Evolutionary conservation across 2,888 invertebrate genomes (phyloP).

Genomic region (Drosophila rellima): DNA sequence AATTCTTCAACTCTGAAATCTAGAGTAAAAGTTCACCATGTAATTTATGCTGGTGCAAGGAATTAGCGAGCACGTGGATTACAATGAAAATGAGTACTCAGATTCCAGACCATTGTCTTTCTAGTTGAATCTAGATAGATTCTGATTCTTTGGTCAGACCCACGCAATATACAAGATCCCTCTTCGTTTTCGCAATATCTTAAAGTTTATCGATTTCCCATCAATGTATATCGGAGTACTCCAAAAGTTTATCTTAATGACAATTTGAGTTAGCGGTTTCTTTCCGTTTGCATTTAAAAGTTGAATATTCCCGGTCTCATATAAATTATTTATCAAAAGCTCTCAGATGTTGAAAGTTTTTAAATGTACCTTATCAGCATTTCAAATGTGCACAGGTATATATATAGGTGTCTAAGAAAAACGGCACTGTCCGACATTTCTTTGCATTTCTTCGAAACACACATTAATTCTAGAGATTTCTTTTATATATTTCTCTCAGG

Average conservation of each 20-base stretch:
- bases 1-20: constrained; percentile 60
- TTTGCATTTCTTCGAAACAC: not conserved
- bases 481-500: not conserved
- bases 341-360: not conserved
- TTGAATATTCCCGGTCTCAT: not conserved
- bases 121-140: not conserved
- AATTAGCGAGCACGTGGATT: constrained; percentile 64
- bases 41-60: constrained; percentile 64
- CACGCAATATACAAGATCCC: too few relatives aligned
- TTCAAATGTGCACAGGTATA: constrained; percentile 2
- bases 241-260: not conserved
- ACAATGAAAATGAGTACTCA: constrained; percentile 23
- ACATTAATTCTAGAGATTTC: not conserved
- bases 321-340: constrained; percentile 1
- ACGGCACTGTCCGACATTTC: not conserved
- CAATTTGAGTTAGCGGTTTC: not conserved
- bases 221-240: too few relatives aligned
- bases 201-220: not conserved
- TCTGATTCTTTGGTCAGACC: constrained; percentile 6
- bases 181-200: not conserved
- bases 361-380: constrained; percentile 7
- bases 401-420: not conserved
- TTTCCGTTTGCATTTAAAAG: not conserved
- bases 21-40: constrained; percentile 75
- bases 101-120: not conserved